Base-by-base conservation (phyloP, 2,888 invertebrate species). In the Caenorhabditis sp. region DNA sequence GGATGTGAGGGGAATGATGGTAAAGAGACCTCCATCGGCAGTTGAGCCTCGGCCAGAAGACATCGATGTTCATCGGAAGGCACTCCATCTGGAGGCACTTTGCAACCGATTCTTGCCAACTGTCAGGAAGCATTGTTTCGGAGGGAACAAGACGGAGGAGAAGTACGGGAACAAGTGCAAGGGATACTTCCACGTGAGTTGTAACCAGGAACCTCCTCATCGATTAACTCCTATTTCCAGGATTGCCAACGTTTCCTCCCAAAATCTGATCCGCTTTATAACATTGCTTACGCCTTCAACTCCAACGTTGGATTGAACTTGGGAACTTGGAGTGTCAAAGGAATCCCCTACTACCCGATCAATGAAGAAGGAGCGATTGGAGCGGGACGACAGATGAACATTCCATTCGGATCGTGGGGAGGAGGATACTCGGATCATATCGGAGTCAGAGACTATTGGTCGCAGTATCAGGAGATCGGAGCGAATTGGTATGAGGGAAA, bases 361-460 rank as follows among this genome's bases (percentile, higher is more conserved):
- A 88, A 88, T 47, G 87, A 89, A 62, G 89, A 89, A 83, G 89
- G 89, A 53, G 88, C 85, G 9, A 85, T 89, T 65, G 89, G 87
- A 22, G 88, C 85, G 1, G 87, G 85, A 22, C 70, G 85, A 53
- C 70, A 78, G 11, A 84, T 87, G 61, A 85, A 86, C 53, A 82
- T 88, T 32, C 88, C 88, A 18, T 89, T 89, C 65, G 89, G 89
- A 28, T 77, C 87, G 3, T 89, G 89, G 89, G 89, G 89, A n/a
- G 89, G 89, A 35, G 89, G 89, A 11, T 89, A 85, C 70, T 82
- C 86, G 11, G 83, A 88, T 58, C 87, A 88, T 55, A 80, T 89
- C 28, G 89, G 88, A 44, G 88, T 89, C 62, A 87, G 89, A 60
- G 89, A 89, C 72, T 89, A 89, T 77, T 89, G 89, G 89, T 87